Percentiles rank a stretch among this genome's conserved stretches.
phyloP scores from a whole-genome alignment of 2,797 vertebrate genomes.

The Chiloscyllium punctatum region DNA sequence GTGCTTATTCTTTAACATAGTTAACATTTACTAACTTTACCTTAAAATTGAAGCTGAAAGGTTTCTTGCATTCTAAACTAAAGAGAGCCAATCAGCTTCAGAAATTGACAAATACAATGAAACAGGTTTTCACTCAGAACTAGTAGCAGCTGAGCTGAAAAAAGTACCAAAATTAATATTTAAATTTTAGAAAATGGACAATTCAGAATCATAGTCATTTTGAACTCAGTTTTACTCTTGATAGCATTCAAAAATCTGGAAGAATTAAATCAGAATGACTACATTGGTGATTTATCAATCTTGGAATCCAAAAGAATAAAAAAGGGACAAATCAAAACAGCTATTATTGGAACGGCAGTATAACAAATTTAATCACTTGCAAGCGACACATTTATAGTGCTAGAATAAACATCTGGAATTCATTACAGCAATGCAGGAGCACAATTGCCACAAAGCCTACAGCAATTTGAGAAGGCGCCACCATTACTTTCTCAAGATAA shows the following conservation, averaged over 20 bases:
- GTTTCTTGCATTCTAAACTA: too few relatives aligned
- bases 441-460: neutral
- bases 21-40: neutral
- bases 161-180: too few relatives aligned
- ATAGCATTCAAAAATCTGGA: neutral
- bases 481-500: neutral
- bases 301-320: neutral
- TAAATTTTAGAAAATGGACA: neutral
- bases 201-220: neutral
- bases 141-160: neutral
- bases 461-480: neutral
- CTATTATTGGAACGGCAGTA: neutral
- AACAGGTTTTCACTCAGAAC: neutral
- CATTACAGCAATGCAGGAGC: neutral
- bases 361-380: neutral
- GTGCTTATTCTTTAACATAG: neutral
- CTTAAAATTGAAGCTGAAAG: neutral
- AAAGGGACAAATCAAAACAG: neutral
- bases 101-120: neutral
- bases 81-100: neutral
- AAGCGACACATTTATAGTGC: neutral
- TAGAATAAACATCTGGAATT: neutral
- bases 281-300: neutral
- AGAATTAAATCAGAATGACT: neutral
- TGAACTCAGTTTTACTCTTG: neutral